Base-by-base conservation (phyloP, 92 coral and sea anemone genomes). In the Parazoanthus swiftii region DNA sequence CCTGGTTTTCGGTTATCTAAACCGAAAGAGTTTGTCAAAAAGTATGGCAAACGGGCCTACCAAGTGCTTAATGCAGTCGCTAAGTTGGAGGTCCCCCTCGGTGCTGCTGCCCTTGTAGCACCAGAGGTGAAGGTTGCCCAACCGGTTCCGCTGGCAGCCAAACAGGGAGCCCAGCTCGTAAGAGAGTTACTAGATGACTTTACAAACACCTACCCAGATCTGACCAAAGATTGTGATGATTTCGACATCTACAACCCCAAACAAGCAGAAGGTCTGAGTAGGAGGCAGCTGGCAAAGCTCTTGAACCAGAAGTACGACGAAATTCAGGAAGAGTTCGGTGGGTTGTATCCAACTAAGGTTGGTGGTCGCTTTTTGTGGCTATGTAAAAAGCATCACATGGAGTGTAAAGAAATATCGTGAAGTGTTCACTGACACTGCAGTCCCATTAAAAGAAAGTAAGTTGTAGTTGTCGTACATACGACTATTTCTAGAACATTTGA, bases 41-140 rank as follows among this genome's bases (percentile, higher is more conserved):
- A 74, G 78, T 35, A 38, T 74, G 78, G 46, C 48, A 36, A 25
- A 33, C 46, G 78, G 36, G 78, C 50, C 48, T 74, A 74, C 44
- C 15, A 74, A 74, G 46, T 74, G 21, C 78, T 38, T 4, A 74
- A 74, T 3, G 46, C 23, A 29, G 1, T 74, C 15, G 3, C 43
- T 14, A 74, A 25, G 48, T 16, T 74, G 6, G 42, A 13, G 50
- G 78, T 38, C 50, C 78, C 43, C 42, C 78, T 74, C 46, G 15
- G 44, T 74, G 78, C 44, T 26, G 78, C 78, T 74, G 42, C 78
- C 42, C 50, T 74, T 74, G 78, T 18, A 74, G 78, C 46, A 1
- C 46, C 78, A 33, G 42, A 74, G 78, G 42, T 74, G 33, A 26
- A 37, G 23, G 21, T 38, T 38, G 78, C 51, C 8, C 11, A 1